phyloP scores from a whole-genome alignment of 2,888 invertebrate species.

The Orthosia gothica region DNA sequence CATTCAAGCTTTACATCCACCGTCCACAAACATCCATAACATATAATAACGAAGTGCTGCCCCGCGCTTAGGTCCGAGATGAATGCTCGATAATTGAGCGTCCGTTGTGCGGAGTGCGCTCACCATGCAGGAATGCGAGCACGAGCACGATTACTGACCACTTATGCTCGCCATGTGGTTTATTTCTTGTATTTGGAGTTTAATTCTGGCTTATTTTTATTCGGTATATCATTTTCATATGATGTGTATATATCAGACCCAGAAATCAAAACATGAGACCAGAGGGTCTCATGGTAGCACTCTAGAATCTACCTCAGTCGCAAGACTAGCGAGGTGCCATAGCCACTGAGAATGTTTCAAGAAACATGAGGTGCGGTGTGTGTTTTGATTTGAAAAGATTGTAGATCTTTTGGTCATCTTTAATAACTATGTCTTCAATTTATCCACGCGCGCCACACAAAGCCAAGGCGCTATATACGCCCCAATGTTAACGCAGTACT shows the following conservation, averaged over 20 bases:
- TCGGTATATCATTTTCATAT: background rate
- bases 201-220: background rate
- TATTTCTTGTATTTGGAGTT: constrained; percentile 50
- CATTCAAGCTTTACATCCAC: background rate
- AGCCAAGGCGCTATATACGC: no score
- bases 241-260: no score
- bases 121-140: constrained; percentile 33
- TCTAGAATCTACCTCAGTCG: no score
- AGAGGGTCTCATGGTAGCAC: no score
- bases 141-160: constrained; percentile 39
- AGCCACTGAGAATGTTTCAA: background rate
- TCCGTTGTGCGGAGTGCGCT: constrained; percentile 61
- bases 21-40: constrained; percentile 9
- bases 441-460: background rate
- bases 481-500: no score
- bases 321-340: background rate
- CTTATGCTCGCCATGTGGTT: constrained; percentile 40
- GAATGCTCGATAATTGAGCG: constrained; percentile 64
- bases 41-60: no score
- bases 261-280: no score
- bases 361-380: no score
- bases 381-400: background rate
- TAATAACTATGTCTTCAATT: background rate
- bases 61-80: constrained; percentile 31
- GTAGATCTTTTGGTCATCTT: background rate